A percentile compares a stretch with the other conserved stretches of the same genome.
phyloP scores from a whole-genome alignment of 2,113 vertebrate genomes.

The Microcebus murinus region DNA sequence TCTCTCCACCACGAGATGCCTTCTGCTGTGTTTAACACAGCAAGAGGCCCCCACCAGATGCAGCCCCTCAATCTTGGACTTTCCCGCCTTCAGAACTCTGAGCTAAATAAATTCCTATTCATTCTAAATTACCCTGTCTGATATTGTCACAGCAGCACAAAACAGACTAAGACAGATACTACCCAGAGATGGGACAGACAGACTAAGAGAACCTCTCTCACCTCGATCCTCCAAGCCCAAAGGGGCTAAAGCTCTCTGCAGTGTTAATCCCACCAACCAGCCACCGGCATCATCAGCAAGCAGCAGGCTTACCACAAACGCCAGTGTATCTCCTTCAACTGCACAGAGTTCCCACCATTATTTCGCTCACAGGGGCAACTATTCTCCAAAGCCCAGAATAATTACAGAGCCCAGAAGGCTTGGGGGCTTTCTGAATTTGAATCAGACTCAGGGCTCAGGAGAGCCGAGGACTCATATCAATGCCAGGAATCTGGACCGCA shows the following conservation, averaged over 20 bases:
- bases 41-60: not conserved
- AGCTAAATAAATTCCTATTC: not conserved
- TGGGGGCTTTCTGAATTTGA: slow-evolving; percentile 19
- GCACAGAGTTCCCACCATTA: not conserved
- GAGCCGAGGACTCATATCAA: not conserved
- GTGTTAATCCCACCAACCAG: not conserved
- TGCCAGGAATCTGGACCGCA: not conserved
- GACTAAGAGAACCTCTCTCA: not conserved
- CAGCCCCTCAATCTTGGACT: not conserved
- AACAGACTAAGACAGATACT: not conserved
- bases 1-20: not conserved
- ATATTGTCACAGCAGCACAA: not conserved
- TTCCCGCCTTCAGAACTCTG: not conserved
- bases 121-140: not conserved
- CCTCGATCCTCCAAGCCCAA: not conserved
- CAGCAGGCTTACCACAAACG: not conserved
- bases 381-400: slow-evolving; percentile 43
- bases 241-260: not conserved
- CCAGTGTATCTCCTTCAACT: not conserved
- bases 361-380: not conserved
- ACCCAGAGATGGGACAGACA: not conserved
- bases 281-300: not conserved
- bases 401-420: slow-evolving; percentile 27
- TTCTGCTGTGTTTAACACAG: not conserved
- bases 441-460: not conserved